These are phyloP conservation scores for Eucidaris tribuloides DNA, from an alignment of 35 echinoderm and acorn worm species.

Conservation along the genomic window DNA sequence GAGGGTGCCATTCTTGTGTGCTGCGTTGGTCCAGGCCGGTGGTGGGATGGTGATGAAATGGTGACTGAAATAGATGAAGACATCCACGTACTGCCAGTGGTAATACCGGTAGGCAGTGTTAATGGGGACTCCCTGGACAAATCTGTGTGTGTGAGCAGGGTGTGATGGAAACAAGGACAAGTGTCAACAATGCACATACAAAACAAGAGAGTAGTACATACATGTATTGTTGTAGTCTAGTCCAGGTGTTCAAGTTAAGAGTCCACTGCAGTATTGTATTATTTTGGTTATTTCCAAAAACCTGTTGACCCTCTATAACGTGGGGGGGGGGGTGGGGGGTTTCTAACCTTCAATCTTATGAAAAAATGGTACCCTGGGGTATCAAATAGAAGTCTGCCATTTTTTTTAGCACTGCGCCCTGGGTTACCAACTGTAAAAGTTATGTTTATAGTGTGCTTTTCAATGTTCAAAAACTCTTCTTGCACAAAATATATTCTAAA, in stretches of 20 bases:
- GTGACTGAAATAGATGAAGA: slow-evolving; percentile 98
- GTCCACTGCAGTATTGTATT: too few species aligned
- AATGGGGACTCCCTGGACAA: slow-evolving; percentile 83
- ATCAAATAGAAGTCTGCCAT: too few species aligned
- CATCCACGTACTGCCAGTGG: slow-evolving; percentile 97
- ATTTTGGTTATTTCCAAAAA: too few species aligned
- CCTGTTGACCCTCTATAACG: too few species aligned
- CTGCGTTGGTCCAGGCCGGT: slow-evolving; percentile 93
- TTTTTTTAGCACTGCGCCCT: too few species aligned
- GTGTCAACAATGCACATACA: background rate
- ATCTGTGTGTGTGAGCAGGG: slow-evolving; percentile 40
- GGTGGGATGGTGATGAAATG: slow-evolving; percentile 94
- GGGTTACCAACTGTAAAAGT: too few species aligned
- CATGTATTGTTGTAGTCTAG: too few species aligned
- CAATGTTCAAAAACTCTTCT: too few species aligned
- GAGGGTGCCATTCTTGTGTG: slow-evolving; percentile 84
- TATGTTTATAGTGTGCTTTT: too few species aligned
- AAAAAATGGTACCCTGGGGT: background rate
- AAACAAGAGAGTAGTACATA: background rate
- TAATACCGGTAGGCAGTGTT: slow-evolving; percentile 74
- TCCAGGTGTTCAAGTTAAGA: too few species aligned
- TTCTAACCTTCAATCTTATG: background rate
- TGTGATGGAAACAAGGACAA: background rate
- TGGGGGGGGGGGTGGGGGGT: background rate
- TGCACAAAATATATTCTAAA: too few species aligned